These are phyloP conservation scores for Corythornis madagascariensis DNA, from an alignment of 2,113 vertebrate genomes.

Conservation along the genomic window DNA sequence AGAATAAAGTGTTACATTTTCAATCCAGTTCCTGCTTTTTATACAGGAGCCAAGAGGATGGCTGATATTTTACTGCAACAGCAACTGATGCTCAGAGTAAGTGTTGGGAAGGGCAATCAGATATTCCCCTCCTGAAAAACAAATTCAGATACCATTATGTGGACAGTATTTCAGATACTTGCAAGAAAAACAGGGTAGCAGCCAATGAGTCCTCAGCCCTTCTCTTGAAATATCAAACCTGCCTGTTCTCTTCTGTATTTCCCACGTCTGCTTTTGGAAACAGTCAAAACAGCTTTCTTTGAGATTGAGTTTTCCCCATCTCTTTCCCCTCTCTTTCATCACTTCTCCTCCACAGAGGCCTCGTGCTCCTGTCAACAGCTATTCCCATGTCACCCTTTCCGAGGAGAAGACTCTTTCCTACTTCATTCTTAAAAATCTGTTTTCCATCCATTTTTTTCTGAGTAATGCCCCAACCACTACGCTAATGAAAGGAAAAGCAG, in stretches of 20 bases:
- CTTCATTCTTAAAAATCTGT: neutral
- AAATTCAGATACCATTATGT: neutral
- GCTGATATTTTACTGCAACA: neutral
- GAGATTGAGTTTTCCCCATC: neutral
- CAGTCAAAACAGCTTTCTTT: neutral
- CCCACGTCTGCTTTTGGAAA: neutral
- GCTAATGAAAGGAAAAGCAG: neutral
- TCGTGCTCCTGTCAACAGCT: neutral
- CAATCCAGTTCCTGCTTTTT: neutral
- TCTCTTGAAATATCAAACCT: neutral
- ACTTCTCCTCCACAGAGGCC: neutral
- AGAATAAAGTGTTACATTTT: neutral
- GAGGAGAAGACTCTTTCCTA: neutral
- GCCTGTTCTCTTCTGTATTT: neutral
- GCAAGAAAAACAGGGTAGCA: neutral
- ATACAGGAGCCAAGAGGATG: neutral
- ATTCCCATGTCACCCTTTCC: neutral
- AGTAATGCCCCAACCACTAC: neutral
- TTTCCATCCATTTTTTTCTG: neutral
- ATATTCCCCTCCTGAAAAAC: neutral
- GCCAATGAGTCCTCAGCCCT: neutral
- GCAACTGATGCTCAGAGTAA: slow-evolving; percentile 38
- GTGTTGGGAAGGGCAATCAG: neutral
- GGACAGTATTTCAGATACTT: neutral
- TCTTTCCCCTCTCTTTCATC: neutral